Evolutionary conservation across 2,888 invertebrate genomes (phyloP).

Genomic region (Lasioglossum zephyrum): DNA sequence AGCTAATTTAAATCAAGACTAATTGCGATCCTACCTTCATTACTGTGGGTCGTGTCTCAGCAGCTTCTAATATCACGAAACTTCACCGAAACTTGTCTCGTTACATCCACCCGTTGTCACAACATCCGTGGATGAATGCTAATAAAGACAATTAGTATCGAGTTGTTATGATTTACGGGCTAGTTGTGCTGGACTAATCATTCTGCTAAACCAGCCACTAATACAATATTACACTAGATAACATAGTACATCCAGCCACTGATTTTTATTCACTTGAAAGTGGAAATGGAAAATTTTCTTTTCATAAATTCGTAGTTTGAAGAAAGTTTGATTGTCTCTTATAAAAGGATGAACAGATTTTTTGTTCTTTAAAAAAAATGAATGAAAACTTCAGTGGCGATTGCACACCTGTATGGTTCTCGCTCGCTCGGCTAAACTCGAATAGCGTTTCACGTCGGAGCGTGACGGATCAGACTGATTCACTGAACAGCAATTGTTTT

Average conservation of each 20-base stretch:
- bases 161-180: background rate
- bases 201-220: background rate
- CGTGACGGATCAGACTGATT: too few species aligned
- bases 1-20: conserved; percentile 81
- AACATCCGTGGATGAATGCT: conserved; percentile 29
- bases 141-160: conserved; percentile 27
- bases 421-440: too few species aligned
- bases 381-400: too few species aligned
- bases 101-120: conserved; percentile 19
- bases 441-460: too few species aligned
- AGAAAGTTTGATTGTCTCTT: too few species aligned
- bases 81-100: conserved; percentile 73
- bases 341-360: too few species aligned
- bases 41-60: conserved; percentile 59
- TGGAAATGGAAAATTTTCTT: too few species aligned
- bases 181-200: background rate
- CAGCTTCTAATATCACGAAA: conserved; percentile 71
- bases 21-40: conserved; percentile 69
- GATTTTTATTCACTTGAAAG: background rate
- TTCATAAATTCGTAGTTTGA: too few species aligned
- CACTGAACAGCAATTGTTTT: too few species aligned
- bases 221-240: background rate
- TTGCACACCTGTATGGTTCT: too few species aligned
- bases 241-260: background rate
- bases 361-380: too few species aligned